Evolutionary conservation across 1,140 invertebrate genomes (phyloP).

Genomic region (Apis mellifera): Amel_HAv3.1 CM009931.2:10127501-10128000

Average conservation of each 20-base stretch:
- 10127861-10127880: background rate
- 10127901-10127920: background rate
- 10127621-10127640: too few species aligned
- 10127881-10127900: background rate
- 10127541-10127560: background rate
- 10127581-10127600: too few species aligned
- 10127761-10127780: background rate
- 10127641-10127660: background rate
- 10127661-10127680: conserved; percentile 11
- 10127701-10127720: background rate
- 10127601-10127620: too few species aligned
- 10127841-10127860: background rate
- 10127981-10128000: background rate
- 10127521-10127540: background rate
- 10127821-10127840: background rate
- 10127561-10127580: too few species aligned
- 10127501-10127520: background rate
- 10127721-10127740: background rate
- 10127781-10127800: background rate
- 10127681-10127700: background rate
- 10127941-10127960: too few species aligned
- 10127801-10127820: background rate
- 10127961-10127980: background rate
- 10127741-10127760: background rate
- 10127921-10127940: background rate